Percentiles rank a stretch among this genome's conserved stretches.
These are phyloP conservation scores for Eidolon helvum DNA, from an alignment of 2,113 vertebrate genomes.

Conservation along the genomic window DNA sequence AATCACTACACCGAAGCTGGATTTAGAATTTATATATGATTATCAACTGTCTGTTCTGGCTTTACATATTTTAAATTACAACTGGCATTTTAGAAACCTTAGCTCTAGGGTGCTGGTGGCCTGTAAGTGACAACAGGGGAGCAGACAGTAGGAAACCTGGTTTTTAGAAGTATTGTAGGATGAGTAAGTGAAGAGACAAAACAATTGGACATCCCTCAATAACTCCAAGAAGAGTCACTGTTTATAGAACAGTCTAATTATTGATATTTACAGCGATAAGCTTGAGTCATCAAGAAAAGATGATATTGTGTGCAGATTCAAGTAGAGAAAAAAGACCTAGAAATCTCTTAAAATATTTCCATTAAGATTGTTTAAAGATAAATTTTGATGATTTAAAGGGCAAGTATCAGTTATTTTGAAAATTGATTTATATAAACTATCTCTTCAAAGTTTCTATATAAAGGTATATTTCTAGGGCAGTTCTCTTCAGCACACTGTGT, in stretches of 20 bases:
- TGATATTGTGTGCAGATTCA: not conserved
- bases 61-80: conserved; percentile 31
- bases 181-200: not conserved
- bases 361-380: conserved; percentile 49
- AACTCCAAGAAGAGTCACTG: not conserved
- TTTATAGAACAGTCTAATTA: not conserved
- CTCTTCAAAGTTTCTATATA: conserved; percentile 32
- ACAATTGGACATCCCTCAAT: not conserved
- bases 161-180: not conserved
- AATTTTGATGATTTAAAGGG: conserved; percentile 24
- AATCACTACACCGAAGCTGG: conserved; percentile 7
- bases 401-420: conserved; percentile 33
- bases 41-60: not conserved
- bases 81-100: conserved; percentile 12
- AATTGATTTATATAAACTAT: conserved; percentile 13
- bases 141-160: not conserved
- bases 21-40: conserved; percentile 46
- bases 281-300: conserved; percentile 31
- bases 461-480: not conserved
- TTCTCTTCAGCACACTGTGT: not conserved
- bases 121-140: not conserved
- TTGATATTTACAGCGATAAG: conserved; percentile 31
- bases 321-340: conserved; percentile 2
- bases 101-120: not conserved
- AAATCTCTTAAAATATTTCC: not conserved